Evolutionary conservation across 2,113 vertebrate species (phyloP), one percentile per base, ranked within the genome.

Genomic region (Alligator mississippiensis): DNA sequence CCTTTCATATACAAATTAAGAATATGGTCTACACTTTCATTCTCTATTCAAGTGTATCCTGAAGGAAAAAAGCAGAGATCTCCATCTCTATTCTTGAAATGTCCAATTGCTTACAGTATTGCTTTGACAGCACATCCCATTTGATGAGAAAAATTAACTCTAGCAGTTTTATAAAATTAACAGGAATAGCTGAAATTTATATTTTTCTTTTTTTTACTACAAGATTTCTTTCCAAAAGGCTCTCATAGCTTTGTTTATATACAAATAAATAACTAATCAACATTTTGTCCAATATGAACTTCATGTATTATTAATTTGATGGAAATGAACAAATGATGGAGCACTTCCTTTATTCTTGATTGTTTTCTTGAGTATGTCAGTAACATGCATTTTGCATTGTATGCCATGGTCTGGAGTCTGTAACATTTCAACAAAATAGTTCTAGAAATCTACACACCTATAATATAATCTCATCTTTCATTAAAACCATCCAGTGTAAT

Each of bases 221-320:
- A 90, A 55, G 87, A 94, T 75, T 63, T 77, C 78, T 75, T 94
- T 27, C 85, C 77, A 76, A 66, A 70, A 24, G 12, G 28, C 70
- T 85, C 4, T 85, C 88, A 76, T 59, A 88, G 63, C 11, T 91
- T 90, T 94, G 88, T 94, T 84, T 92, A 95, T 94, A 96, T 92
- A 93, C 79, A 95, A 96, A 97, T 60, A 94, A 95, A 96, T 96
- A 97, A 97, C 96, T 97, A 95, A 96, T 94, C 96, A 90, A 96
- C 93, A 96, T 96, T 96, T 97, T 96, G 96, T 96, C 95, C 88
- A 95, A 94, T 89, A 95, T 90, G 96, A 96, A 94, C 89, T 93
- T 96, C 95, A 97, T 95, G 94, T 96, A 96, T 97, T 97, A 96
- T 96, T 96, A 97, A 97, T 97, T 94, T 96, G 95, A 96, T 96